These are phyloP conservation scores for Cyanoderma ruficeps DNA, from an alignment of 2,113 vertebrate genomes.

Conservation along the genomic window DNA sequence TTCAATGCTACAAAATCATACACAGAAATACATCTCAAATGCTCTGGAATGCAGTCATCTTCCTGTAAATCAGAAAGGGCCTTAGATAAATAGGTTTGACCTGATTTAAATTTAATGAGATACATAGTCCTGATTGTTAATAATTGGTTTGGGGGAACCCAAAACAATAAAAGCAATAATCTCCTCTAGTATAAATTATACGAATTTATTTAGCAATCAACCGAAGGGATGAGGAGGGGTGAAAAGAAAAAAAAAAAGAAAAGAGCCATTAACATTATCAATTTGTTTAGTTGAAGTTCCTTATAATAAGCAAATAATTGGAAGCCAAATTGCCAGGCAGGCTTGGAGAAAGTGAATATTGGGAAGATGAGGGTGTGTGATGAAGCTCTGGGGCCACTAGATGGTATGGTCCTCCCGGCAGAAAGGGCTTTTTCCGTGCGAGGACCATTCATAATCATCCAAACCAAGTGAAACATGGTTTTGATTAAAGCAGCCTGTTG, in stretches of 20 bases:
- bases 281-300: conserved; percentile 32
- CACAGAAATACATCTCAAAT: neutral
- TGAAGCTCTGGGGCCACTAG: conserved; percentile 67
- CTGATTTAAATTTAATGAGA: conserved; percentile 42
- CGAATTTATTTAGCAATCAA: conserved; percentile 34
- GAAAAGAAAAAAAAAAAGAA: neutral
- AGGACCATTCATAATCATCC: conserved; percentile 76
- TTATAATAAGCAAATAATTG: conserved; percentile 13
- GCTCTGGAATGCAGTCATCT: neutral
- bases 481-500: conserved; percentile 85
- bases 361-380: neutral
- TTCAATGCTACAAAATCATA: neutral
- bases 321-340: conserved; percentile 4
- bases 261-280: neutral
- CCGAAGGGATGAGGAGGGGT: neutral
- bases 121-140: conserved; percentile 42
- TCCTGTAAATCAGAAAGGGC: conserved; percentile 34
- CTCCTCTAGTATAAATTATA: conserved; percentile 51
- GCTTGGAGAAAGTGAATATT: neutral
- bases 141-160: conserved; percentile 44
- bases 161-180: conserved; percentile 44
- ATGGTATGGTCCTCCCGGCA: conserved; percentile 73
- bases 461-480: conserved; percentile 82
- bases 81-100: conserved; percentile 15
- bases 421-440: conserved; percentile 1